Base-by-base conservation (phyloP, 2,888 invertebrate genomes). In the Flabesymbios commensalis region DNA sequence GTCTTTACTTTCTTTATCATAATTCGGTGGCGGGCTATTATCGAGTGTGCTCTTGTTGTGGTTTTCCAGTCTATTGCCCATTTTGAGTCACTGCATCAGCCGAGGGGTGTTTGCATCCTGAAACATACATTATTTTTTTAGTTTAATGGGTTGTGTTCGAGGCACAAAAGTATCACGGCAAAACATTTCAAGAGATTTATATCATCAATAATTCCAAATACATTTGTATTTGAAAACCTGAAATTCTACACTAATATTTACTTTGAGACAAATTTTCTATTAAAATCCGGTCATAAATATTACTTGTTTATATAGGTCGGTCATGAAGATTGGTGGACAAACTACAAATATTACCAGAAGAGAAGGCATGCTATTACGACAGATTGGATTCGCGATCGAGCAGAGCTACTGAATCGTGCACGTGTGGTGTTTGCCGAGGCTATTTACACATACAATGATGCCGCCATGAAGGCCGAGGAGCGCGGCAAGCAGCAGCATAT, bases 241-340 rank as follows among this genome's bases (percentile, higher is more conserved):
- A n/a, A n/a, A n/a, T n/a, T 36, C 39, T 36, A 36, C 10, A 36
- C 10, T 36, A n/a, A n/a, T 36, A 36, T 10, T n/a, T 14, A 36
- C 10, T 36, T 10, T 10, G 10, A n/a, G 39, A 36, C n/a, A 53
- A 56, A 53, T 52, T 47, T 14, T 55, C 22, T 55, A 7, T 47
- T 10, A 14, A 19, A 14, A 45, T 53, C 14, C 43, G 24, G 5
- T 5, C 51, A 19, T 55, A 45, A 17, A 19, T 45, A 10, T 4
- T 24, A 45, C 43, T n/a, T 57, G 3, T 19, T 48, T 31, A n/a
- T n/a, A n/a, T 26, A 81, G 81, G 71, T 79, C 4, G 68, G 71
- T 1, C 80, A 80, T 71, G 80, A 81, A 52, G 72, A 75, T 32
- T 81, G 81, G 81, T 78, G 75, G 73, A 69, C 73, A 56, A 64